Base-by-base conservation (phyloP, 2,797 vertebrate species). In the Kryptolebias ocellatus region DNA sequence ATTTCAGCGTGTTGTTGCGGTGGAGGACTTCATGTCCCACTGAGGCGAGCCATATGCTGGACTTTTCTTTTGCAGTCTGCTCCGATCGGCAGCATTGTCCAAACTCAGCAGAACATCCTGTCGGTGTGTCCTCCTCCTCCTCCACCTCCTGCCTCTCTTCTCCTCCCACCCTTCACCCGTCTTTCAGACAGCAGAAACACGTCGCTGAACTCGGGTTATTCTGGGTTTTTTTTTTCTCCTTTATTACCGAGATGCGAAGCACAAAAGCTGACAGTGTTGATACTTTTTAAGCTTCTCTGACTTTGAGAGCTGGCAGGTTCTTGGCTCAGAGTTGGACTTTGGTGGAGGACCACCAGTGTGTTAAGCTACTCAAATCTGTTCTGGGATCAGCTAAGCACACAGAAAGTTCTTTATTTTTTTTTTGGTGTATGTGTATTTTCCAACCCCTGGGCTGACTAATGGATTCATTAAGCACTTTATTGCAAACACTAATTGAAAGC, bases 11-110 rank as follows among this genome's bases (percentile, higher is more conserved):
- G 80, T 76, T 34, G 61, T 63, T 83, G 79, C 74, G 63, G 72
- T 75, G 65, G 37, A 70, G 64, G 56, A 59, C 64, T 70, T 11
- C 52, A 59, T 74, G 65, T 86, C 85, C 77, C 74, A 37, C 82
- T 80, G 82, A 84, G 80, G 73, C 12, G n/a, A 63, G 51, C 77
- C 81, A 83, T 86, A 84, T 88, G 83, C 74, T 78, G 73, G 71
- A 83, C 53, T 42, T 57, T 39, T 70, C 18, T 62, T 45, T 74
- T 61, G 46, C 62, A 18, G 42, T 72, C 75, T 74, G 76, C 74
- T 81, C 74, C 58, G 82, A 80, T 17, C 20, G 59, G 47, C 67
- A 68, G 56, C 10, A n/a, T 60, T 66, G 64, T 69, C 72, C 79
- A 83, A 74, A 83, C 57, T 66, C 67, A 69, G 11, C 70, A 68